phyloP scores from a whole-genome alignment of 1,140 invertebrate species.

The Holcopasites calliopsidis region DNA sequence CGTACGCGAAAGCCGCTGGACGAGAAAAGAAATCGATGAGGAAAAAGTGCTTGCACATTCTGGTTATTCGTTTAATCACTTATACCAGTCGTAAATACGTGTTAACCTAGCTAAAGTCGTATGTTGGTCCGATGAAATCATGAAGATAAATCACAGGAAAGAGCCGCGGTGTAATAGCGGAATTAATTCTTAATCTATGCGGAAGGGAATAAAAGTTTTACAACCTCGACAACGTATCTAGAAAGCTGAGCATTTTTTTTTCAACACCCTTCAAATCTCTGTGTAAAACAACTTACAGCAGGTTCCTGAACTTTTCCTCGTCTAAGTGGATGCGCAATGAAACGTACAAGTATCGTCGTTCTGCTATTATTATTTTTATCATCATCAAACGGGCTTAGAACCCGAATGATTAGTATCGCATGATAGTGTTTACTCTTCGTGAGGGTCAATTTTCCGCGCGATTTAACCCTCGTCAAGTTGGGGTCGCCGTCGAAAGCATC shows the following conservation, averaged over 20 bases:
- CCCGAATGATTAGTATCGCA: no score
- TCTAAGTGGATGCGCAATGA: no score
- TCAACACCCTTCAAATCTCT: no score
- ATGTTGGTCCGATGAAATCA: conserved; percentile 1
- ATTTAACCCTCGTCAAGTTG: not conserved
- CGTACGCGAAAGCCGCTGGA: not conserved
- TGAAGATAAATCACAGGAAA: not conserved
- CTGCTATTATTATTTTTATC: no score
- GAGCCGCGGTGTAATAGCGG: not conserved
- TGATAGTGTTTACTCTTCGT: no score
- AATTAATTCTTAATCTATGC: not conserved
- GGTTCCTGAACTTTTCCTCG: no score
- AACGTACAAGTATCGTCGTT: no score
- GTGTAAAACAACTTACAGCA: no score
- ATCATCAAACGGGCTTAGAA: no score
- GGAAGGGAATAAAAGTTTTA: not conserved
- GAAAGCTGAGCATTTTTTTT: no score
- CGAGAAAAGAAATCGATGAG: not conserved
- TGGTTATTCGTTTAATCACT: conserved; percentile 11
- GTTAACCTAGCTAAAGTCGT: not conserved
- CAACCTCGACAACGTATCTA: not conserved
- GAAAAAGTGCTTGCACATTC: not conserved
- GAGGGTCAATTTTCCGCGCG: conserved; percentile 4
- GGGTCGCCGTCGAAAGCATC: not conserved
- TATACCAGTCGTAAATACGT: not conserved